phyloP scores from a whole-genome alignment of 1,140 invertebrate species.

The Procambarus clarkii region DNA sequence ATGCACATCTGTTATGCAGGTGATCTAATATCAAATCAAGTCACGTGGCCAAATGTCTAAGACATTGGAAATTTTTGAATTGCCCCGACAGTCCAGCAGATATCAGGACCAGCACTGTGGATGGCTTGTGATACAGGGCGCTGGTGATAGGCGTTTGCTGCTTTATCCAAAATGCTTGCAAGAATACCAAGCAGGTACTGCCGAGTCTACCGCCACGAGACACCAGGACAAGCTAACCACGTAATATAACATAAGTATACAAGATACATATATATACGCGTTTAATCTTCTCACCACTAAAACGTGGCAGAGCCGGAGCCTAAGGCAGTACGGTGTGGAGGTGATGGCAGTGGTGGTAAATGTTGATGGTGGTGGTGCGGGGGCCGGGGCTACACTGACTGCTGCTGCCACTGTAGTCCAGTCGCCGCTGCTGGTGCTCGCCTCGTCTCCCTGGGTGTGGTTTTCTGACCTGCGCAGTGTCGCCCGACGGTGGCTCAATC shows the following conservation, averaged over 20 bases:
- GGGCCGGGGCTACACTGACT: constrained; percentile 45
- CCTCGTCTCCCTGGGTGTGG: constrained; percentile 54
- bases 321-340: constrained; percentile 7
- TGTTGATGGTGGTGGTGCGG: constrained; percentile 23
- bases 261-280: no score
- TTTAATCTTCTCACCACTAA: constrained; percentile 29
- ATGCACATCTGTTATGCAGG: neutral
- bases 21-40: neutral
- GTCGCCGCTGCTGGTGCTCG: neutral
- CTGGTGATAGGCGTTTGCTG: neutral
- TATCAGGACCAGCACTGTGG: neutral
- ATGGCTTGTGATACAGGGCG: neutral
- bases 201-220: neutral
- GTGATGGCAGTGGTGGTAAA: constrained; percentile 19
- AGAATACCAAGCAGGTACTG: neutral
- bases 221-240: neutral
- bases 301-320: constrained; percentile 3
- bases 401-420: neutral
- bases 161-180: neutral
- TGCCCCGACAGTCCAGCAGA: neutral
- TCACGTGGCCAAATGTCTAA: constrained; percentile 4
- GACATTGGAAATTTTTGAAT: neutral
- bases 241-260: neutral
- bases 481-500: neutral
- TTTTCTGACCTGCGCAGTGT: constrained; percentile 43